Evolutionary conservation across 2,113 vertebrate species (phyloP), one percentile per base, ranked within the genome.

Genomic region (Bettongia penicillata): DNA sequence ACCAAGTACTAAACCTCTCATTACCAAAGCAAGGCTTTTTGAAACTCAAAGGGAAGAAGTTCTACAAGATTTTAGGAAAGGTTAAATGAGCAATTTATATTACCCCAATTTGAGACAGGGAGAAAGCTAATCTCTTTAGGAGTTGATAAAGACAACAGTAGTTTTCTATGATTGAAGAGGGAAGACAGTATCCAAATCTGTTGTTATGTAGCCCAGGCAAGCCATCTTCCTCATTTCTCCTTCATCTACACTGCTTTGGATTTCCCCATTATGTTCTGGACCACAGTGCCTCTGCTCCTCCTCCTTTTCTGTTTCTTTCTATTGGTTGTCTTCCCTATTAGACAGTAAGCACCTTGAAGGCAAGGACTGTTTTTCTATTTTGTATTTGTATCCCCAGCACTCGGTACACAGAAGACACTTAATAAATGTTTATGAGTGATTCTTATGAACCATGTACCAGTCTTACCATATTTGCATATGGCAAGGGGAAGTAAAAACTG

Each of bases 391-490:
- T 5, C 53, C 53, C 53, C 23, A 53, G 23, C 24, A 53, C 24
- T 25, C 16, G 25, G 53, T 8, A 55, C 53, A 55, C 26, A 55
- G 53, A 26, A 55, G 55, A 11, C 28, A 68, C 31, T 37, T 68
- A 55, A 55, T 55, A 55, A 68, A 68, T 68, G 31, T 68, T 68
- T 68, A 93, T 0, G 16, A 94, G 91, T 90, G 92, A 95, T 93
- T 90, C 53, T 50, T 55, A 97, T 57, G 91, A 52, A 90, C 90
- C 89, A 97, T 95, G 95, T 91, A 95, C 96, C 92, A 93, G 95
- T 55, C 28, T 96, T 95, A 97, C 95, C 92, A 96, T 49, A 93
- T 95, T 68, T 93, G 61, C 47, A 16, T 26, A 93, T 91, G 52
- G 93, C 89, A 96, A 43, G 93, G 49, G 93, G 25, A 96, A 94